These are phyloP conservation scores for Temnopleurus reevesii DNA, from an alignment of 53 echinoderm and acorn worm species.

Conservation along the genomic window DNA sequence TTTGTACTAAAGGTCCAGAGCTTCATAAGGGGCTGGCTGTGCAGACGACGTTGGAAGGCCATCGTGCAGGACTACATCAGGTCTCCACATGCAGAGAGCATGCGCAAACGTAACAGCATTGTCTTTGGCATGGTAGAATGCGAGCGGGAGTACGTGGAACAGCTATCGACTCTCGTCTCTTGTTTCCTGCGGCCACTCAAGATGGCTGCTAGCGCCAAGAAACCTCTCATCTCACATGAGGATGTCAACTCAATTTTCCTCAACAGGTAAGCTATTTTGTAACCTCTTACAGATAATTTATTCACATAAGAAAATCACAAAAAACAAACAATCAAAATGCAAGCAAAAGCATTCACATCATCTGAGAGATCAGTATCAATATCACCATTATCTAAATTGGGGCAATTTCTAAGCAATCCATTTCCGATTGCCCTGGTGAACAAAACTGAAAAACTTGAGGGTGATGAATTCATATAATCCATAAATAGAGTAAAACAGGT, in stretches of 20 bases:
- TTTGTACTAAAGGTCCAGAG: conserved; percentile 80
- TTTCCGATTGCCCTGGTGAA: too few species aligned
- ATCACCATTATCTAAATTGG: too few species aligned
- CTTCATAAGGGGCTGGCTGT: conserved; percentile 97
- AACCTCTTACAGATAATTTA: too few species aligned
- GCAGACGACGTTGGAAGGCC: conserved; percentile 94
- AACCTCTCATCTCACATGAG: conserved; percentile 95
- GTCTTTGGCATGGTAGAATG: conserved; percentile 99
- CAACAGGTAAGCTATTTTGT: conserved; percentile 95
- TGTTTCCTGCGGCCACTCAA: conserved; percentile 97
- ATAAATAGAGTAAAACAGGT: too few species aligned
- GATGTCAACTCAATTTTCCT: conserved; percentile 99
- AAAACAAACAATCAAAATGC: too few species aligned
- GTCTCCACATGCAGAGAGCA: conserved; percentile 98
- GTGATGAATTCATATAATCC: too few species aligned
- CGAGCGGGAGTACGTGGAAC: conserved; percentile 99
- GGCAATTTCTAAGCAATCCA: too few species aligned
- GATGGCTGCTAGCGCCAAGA: conserved; percentile 99
- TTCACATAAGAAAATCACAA: too few species aligned
- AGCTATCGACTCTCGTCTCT: conserved; percentile 94
- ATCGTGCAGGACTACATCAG: conserved; percentile 99
- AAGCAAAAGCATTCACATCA: too few species aligned
- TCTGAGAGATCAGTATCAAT: too few species aligned
- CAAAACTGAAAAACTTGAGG: too few species aligned
- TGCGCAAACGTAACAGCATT: conserved; percentile 98